Conservation (phyloP, 2,888 invertebrate species). For the Epiblema foenella region DNA sequence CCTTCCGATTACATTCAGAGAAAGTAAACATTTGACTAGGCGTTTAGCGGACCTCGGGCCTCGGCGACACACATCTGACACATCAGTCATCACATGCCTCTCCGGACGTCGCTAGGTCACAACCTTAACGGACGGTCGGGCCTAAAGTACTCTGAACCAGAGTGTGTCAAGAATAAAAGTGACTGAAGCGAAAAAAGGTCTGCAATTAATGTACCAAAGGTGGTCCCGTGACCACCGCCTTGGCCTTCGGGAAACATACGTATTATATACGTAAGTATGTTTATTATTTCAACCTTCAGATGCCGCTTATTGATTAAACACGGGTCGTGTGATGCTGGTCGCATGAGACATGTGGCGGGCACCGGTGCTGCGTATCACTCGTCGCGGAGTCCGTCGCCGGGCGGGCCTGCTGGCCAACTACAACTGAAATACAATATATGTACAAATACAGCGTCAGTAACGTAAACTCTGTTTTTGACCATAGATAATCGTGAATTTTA, state of each 20-base stretch:
- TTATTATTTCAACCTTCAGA: background rate
- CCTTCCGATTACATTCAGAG: slow-evolving; percentile 26
- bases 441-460: background rate
- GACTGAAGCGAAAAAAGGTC: background rate
- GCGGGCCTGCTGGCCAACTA: no score
- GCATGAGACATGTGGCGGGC: background rate
- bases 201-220: background rate
- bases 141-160: background rate
- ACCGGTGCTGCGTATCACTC: background rate
- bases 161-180: background rate
- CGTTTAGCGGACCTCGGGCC: slow-evolving; percentile 1
- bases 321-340: background rate
- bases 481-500: background rate
- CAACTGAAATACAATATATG: no score
- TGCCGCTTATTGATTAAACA: background rate
- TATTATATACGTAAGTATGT: background rate
- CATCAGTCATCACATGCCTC: no score
- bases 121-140: background rate
- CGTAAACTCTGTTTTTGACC: background rate
- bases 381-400: background rate
- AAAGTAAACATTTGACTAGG: slow-evolving; percentile 26
- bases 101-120: background rate
- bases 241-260: no score
- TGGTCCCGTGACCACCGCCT: background rate
- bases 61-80: slow-evolving; percentile 9